phyloP scores from a whole-genome alignment of 2,888 invertebrate species.

The Cremastinae sp. region DNA sequence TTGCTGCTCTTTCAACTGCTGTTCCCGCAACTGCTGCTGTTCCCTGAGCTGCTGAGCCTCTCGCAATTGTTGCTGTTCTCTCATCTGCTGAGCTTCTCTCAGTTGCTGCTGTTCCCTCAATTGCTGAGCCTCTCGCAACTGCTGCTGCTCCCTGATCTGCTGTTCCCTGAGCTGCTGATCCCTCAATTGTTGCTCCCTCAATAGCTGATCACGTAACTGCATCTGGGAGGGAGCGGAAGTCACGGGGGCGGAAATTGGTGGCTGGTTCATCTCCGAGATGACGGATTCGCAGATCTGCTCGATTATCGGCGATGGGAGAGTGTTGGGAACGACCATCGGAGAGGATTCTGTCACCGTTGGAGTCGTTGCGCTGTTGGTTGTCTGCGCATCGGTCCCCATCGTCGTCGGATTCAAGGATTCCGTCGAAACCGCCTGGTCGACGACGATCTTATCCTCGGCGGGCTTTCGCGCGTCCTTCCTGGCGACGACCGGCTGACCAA shows the following conservation, averaged over 20 bases:
- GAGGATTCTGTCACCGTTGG: slow-evolving; percentile 51
- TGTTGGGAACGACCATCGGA: slow-evolving; percentile 52
- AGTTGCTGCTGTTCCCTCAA: slow-evolving; percentile 54
- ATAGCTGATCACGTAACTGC: slow-evolving; percentile 32
- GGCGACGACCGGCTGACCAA: slow-evolving; percentile 69
- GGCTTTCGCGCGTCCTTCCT: slow-evolving; percentile 65
- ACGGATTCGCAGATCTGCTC: slow-evolving; percentile 46
- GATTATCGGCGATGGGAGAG: slow-evolving; percentile 33
- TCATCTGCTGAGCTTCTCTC: slow-evolving; percentile 33
- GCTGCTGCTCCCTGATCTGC: slow-evolving; percentile 5
- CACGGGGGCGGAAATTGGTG: slow-evolving; percentile 26
- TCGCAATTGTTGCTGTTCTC: slow-evolving; percentile 43
- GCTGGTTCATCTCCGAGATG: slow-evolving; percentile 49
- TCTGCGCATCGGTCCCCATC: slow-evolving; percentile 53
- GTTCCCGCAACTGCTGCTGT: slow-evolving; percentile 62
- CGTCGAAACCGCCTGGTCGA: slow-evolving; percentile 66
- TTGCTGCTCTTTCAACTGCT: slow-evolving; percentile 36
- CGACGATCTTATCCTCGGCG: slow-evolving; percentile 62
- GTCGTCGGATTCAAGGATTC: slow-evolving; percentile 60
- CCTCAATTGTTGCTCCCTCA: slow-evolving; percentile 27
- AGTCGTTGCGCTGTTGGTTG: slow-evolving; percentile 58
- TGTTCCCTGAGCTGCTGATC: too few species aligned
- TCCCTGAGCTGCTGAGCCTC: slow-evolving; percentile 47
- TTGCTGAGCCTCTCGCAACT: slow-evolving; percentile 58
- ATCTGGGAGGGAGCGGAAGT: slow-evolving; percentile 24